These are phyloP conservation scores for Sisyra nigra DNA, from an alignment of 2,888 invertebrate species.

Conservation along the genomic window DNA sequence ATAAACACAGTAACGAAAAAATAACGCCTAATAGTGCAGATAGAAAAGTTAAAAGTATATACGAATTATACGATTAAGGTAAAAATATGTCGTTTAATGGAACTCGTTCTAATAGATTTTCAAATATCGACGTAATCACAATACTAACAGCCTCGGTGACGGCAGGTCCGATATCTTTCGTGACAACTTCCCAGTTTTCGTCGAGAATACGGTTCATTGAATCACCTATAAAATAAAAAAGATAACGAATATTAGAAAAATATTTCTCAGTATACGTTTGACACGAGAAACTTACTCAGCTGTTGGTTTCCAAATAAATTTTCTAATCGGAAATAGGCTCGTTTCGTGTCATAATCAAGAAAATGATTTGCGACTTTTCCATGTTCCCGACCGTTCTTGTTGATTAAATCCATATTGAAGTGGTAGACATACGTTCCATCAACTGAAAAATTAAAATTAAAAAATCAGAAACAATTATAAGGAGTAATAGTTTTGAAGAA, in stretches of 20 bases:
- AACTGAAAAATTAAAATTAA: conserved; percentile 9
- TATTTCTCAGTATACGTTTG: no score
- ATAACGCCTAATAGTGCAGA: no score
- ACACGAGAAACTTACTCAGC: conserved; percentile 15
- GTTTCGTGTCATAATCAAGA: conserved; percentile 10
- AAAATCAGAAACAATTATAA: conserved; percentile 8
- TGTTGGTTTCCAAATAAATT: conserved; percentile 19
- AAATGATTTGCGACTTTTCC: conserved; percentile 9
- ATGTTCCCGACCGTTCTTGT: conserved; percentile 11
- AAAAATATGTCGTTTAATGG: conserved; percentile 19
- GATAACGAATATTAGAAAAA: no score
- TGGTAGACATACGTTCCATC: conserved; percentile 7
- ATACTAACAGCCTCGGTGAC: conserved; percentile 18
- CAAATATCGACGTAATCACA: conserved; percentile 14
- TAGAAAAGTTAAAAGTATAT: no score
- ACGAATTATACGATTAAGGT: conserved; percentile 3
- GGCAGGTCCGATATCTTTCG: conserved; percentile 23
- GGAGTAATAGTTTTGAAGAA: not conserved
- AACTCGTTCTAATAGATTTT: conserved; percentile 17
- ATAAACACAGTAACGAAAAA: no score
- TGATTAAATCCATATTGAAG: conserved; percentile 10
- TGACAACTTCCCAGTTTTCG: conserved; percentile 25
- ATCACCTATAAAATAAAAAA: conserved; percentile 19
- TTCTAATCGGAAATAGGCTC: conserved; percentile 12
- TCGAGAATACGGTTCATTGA: conserved; percentile 27